Evolutionary conservation across 2,113 vertebrate species (phyloP).

Genomic region (Nycticebus coucang): DNA sequence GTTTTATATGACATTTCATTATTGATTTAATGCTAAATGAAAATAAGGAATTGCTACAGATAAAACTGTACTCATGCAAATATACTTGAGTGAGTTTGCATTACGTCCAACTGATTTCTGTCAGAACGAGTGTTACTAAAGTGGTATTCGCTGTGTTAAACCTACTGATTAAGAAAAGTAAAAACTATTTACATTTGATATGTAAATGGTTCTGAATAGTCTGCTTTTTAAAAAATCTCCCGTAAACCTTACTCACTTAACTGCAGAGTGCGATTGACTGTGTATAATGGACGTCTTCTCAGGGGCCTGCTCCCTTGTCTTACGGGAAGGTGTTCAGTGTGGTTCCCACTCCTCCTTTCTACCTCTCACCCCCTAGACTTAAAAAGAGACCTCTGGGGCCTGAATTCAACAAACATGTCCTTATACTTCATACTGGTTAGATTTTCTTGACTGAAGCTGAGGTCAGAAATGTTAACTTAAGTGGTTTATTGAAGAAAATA

Average conservation of each 20-base stretch:
- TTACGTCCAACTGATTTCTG: conserved; percentile 22
- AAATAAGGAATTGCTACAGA: not conserved
- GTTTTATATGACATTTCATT: conserved; percentile 6
- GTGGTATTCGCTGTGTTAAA: conserved; percentile 28
- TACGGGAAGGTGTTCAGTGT: not conserved
- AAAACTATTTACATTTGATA: not conserved
- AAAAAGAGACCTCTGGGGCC: not conserved
- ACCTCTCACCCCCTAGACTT: not conserved
- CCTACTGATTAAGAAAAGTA: conserved; percentile 45
- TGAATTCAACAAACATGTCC: not conserved
- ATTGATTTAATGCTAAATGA: conserved; percentile 1
- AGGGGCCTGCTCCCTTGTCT: not conserved
- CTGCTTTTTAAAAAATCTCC: not conserved
- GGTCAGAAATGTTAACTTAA: conserved; percentile 11
- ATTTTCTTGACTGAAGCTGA: conserved; percentile 46
- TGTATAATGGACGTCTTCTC: not conserved
- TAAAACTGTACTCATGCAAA: conserved; percentile 17
- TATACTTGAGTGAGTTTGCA: conserved; percentile 56
- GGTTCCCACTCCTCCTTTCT: not conserved
- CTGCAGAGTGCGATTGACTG: not conserved
- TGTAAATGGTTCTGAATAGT: conserved; percentile 18
- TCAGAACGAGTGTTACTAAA: conserved; percentile 40
- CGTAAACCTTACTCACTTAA: conserved; percentile 10
- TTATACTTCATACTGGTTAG: not conserved
- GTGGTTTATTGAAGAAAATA: conserved; percentile 36